Evolutionary conservation across 2,797 vertebrate genomes (phyloP).

Genomic region (Oceanodroma leucorhoa): DNA sequence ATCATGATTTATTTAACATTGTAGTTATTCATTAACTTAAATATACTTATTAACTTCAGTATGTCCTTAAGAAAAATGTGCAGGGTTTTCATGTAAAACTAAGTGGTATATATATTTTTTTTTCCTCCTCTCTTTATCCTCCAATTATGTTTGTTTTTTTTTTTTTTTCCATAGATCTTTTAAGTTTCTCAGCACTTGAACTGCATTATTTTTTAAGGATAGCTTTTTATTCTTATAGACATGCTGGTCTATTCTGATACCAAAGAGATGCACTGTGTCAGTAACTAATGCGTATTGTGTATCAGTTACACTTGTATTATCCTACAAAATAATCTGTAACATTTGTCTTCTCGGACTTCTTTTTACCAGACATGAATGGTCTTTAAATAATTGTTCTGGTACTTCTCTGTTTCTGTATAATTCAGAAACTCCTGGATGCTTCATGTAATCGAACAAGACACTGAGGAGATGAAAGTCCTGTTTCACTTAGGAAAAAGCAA

Average conservation of each 20-base stretch:
- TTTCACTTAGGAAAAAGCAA: not conserved
- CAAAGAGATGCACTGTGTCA: not conserved
- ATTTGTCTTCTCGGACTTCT: not conserved
- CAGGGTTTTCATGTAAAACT: not conserved
- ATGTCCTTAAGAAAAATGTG: not conserved
- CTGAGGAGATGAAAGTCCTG: not conserved
- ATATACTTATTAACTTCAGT: not conserved
- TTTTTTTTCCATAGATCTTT: too few relatives aligned
- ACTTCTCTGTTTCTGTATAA: not conserved
- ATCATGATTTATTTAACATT: not conserved
- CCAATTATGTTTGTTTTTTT: not conserved
- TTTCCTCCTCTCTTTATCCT: not conserved
- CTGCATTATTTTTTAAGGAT: not conserved
- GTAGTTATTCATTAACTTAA: not conserved
- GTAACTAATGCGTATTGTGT: rapidly evolving
- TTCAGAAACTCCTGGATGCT: not conserved
- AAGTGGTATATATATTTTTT: not conserved
- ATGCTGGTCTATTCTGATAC: not conserved
- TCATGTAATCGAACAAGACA: not conserved
- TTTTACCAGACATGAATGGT: not conserved
- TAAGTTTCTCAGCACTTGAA: not conserved
- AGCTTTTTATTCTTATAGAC: not conserved
- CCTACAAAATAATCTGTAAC: not conserved
- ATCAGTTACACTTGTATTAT: not conserved
- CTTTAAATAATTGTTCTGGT: not conserved